These are phyloP conservation scores for Chymomyza caudatula DNA, from an alignment of 2,888 invertebrate genomes.

Conservation along the genomic window DNA sequence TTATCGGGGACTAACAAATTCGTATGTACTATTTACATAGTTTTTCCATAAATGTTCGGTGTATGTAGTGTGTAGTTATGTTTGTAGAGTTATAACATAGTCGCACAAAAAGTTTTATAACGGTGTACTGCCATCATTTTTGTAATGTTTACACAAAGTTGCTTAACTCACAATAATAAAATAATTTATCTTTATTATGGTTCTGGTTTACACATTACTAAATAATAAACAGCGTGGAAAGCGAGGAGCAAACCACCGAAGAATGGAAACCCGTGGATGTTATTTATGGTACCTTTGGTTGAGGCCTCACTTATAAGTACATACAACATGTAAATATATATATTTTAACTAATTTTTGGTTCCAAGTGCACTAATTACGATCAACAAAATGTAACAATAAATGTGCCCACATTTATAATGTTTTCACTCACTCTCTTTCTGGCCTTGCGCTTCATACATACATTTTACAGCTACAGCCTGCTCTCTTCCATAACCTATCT, in stretches of 20 bases:
- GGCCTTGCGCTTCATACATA: constrained; percentile 71
- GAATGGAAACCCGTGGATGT: constrained; percentile 47
- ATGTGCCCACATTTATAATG: not conserved
- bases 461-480: constrained; percentile 87
- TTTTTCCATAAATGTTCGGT: not conserved
- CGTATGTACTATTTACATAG: constrained; percentile 83
- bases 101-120: no score
- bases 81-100: constrained; percentile 6
- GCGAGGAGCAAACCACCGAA: constrained; percentile 19
- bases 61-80: constrained; percentile 7
- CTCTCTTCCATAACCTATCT: constrained; percentile 91
- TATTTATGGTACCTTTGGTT: constrained; percentile 30
- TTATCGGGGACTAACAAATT: constrained; percentile 90
- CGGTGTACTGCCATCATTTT: constrained; percentile 1
- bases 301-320: not conserved
- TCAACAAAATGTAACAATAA: constrained; percentile 38
- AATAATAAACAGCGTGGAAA: not conserved
- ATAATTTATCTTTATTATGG: not conserved
- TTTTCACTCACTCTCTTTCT: not conserved
- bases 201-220: not conserved
- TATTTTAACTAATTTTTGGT: not conserved
- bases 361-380: no score
- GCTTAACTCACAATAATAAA: not conserved
- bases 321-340: not conserved
- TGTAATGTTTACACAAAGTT: constrained; percentile 3